phyloP scores from a whole-genome alignment of 2,888 invertebrate species.

The Spisula solida region DNA sequence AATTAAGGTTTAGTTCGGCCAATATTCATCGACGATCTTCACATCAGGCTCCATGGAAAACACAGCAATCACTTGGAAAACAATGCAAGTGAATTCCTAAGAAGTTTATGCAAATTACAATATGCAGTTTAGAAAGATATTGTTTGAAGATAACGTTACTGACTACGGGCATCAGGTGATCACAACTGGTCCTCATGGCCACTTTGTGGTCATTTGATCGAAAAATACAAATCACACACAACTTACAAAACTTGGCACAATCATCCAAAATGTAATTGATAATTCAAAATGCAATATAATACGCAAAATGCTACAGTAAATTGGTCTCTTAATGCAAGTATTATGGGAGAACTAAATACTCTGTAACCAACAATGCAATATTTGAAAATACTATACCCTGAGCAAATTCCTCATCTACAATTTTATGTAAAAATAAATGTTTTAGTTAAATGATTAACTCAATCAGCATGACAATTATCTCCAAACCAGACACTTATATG shows the following conservation, averaged over 20 bases:
- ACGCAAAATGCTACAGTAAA: background rate
- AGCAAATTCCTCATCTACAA: constrained; percentile 27
- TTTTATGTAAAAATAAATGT: background rate
- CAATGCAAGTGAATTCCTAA: too few species aligned
- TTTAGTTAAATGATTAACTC: background rate
- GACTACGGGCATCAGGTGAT: too few species aligned
- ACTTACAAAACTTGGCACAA: constrained; percentile 1
- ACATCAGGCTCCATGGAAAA: too few species aligned
- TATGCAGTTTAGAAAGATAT: too few species aligned
- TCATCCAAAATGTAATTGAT: background rate
- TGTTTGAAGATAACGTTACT: too few species aligned
- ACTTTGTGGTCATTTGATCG: background rate
- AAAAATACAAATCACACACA: constrained; percentile 14
- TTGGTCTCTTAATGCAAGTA: background rate
- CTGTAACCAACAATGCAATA: background rate
- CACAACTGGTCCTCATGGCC: too few species aligned
- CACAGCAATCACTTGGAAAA: too few species aligned
- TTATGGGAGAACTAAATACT: background rate
- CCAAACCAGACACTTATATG: too few species aligned
- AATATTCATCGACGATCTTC: too few species aligned
- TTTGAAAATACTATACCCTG: constrained; percentile 23
- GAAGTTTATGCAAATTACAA: too few species aligned
- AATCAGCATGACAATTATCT: too few species aligned
- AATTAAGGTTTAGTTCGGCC: too few species aligned
- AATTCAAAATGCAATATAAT: constrained; percentile 18